Conservation (phyloP, 2,888 invertebrate genomes). For the Calameuta pallipes region DNA sequence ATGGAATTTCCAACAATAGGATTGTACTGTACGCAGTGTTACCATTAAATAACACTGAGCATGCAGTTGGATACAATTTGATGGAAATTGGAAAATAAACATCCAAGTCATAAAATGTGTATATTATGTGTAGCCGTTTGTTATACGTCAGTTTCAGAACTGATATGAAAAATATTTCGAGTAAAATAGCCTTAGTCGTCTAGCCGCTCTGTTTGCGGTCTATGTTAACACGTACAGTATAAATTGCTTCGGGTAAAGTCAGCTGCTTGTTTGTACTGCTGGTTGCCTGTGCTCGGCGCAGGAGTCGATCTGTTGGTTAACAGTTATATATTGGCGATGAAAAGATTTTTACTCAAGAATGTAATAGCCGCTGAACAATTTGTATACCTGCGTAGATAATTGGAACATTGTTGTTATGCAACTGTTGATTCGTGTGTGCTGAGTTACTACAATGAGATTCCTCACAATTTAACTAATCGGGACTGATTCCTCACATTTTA, state of each 20-base stretch:
- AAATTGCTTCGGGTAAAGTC: background rate
- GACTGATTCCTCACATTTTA: too few relatives aligned
- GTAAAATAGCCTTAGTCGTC: background rate
- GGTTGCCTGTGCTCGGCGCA: background rate
- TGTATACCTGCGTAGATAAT: background rate
- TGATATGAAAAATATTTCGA: background rate
- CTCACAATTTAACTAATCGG: too few relatives aligned
- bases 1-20: too few relatives aligned
- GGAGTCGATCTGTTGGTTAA: background rate
- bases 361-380: background rate
- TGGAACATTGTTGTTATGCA: background rate
- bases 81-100: too few relatives aligned
- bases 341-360: too few relatives aligned
- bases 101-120: too few relatives aligned
- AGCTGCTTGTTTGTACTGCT: too few relatives aligned
- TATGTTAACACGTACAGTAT: background rate
- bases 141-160: background rate
- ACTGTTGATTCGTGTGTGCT: background rate
- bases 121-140: background rate
- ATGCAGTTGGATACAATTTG: too few relatives aligned
- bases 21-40: too few relatives aligned
- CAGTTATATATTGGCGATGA: background rate
- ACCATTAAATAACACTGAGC: too few relatives aligned
- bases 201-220: background rate
- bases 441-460: background rate